Base-by-base conservation (phyloP, 2,113 vertebrate genomes). In the Syngnathoides biaculeatus region DNA sequence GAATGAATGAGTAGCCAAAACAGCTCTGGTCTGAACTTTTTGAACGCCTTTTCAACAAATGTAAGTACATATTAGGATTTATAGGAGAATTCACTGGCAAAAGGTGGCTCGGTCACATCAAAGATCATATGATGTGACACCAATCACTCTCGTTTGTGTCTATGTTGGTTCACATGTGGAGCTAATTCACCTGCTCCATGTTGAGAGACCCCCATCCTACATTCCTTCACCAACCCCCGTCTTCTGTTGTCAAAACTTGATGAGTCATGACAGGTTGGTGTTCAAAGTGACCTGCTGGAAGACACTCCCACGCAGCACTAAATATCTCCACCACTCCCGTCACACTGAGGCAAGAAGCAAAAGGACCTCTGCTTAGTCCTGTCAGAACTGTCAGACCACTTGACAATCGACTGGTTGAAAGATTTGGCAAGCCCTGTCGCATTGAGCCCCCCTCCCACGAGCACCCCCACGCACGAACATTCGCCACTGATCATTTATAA, bases 331-430 rank as follows among this genome's bases (percentile, higher is more conserved):
- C 74, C 68, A 78, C 61, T 50, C 81, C 61, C 79, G 86, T 88
- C 85, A 87, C 70, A 83, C 63, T 64, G 77, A 73, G 69, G 75
- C 71, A 70, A 75, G 72, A 42, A 38, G 72, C 73, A 57, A 73
- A 76, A 83, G 73, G 85, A 85, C 82, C 83, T 82, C 72, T 56
- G 72, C 72, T 74, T 78, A 83, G 77, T 84, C 82, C 83, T 86
- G 84, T 86, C 87, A 89, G 69, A 89, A 81, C 84, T 86, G 86
- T 89, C 89, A 88, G 57, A 74, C 76, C 78, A 55, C 69, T 68
- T 89, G 85, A 90, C 87, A 83, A 80, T 81, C 72, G 22, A 65
- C 64, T 68, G 76, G 72, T 74, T 74, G 74, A 81, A 82, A 77
- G 43, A 73, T 78, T 79, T 80, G 5, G 42, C 24, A 78, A 81